These are phyloP conservation scores for Caerostris darwini DNA, from an alignment of 1,140 invertebrate species.

Conservation along the genomic window DNA sequence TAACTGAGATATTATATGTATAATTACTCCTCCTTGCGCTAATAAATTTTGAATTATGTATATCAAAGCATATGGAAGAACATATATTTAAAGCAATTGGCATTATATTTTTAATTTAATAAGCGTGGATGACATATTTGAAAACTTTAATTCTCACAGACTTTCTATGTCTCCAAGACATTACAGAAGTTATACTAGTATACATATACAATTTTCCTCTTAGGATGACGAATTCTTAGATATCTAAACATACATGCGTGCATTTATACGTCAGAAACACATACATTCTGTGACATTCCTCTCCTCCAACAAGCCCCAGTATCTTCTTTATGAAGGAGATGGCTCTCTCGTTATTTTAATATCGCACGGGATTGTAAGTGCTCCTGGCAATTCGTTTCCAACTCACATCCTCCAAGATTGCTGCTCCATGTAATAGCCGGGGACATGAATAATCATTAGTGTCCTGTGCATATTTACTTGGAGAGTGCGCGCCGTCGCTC, in stretches of 20 bases:
- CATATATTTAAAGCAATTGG: too few species aligned
- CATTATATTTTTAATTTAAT: too few species aligned
- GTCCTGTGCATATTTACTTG: constrained; percentile 11
- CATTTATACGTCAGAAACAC: neutral
- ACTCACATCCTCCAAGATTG: neutral
- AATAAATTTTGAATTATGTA: too few species aligned
- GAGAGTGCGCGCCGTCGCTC: neutral
- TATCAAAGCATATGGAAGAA: too few species aligned
- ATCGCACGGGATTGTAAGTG: neutral
- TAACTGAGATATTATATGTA: too few species aligned
- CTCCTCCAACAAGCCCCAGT: neutral
- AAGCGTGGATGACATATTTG: too few species aligned
- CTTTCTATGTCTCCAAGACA: too few species aligned
- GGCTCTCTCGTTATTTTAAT: constrained; percentile 13
- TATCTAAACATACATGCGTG: neutral
- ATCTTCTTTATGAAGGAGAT: neutral
- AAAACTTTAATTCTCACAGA: too few species aligned
- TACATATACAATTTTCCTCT: too few species aligned
- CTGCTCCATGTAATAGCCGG: constrained; percentile 5
- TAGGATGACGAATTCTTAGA: too few species aligned
- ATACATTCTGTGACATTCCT: neutral
- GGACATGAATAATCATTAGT: constrained; percentile 37
- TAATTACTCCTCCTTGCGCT: too few species aligned
- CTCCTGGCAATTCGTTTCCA: constrained; percentile 13
- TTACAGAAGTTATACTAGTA: too few species aligned